Conservation (phyloP, 2,888 invertebrate genomes). For the Mylabris sibirica region DNA sequence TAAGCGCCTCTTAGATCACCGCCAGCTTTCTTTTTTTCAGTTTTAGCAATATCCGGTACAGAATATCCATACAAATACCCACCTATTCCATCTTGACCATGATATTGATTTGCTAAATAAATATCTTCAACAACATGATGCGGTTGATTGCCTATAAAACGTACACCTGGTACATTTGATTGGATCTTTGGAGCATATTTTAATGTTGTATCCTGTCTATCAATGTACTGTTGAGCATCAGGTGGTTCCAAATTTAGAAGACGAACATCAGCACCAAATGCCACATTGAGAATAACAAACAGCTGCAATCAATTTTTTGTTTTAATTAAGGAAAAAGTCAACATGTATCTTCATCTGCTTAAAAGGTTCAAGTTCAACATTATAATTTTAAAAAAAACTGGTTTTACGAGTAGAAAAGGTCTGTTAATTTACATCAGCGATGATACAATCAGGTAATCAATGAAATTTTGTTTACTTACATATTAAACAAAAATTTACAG, state of each 20-base stretch:
- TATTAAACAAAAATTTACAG: no score
- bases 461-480: no score
- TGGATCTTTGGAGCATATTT: slow-evolving; percentile 66
- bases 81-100: slow-evolving; percentile 71
- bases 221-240: slow-evolving; percentile 64
- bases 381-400: no score
- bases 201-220: slow-evolving; percentile 59
- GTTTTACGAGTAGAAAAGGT: no score
- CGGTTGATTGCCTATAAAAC: slow-evolving; percentile 62
- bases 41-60: slow-evolving; percentile 76
- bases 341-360: not conserved
- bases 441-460: no score
- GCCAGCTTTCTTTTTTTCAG: slow-evolving; percentile 75
- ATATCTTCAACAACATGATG: slow-evolving; percentile 75
- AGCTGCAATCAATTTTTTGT: not conserved
- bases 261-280: not conserved
- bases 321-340: not conserved
- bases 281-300: not conserved
- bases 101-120: slow-evolving; percentile 74
- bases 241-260: slow-evolving; percentile 62
- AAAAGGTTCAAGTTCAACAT: not conserved
- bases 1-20: slow-evolving; percentile 77
- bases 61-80: slow-evolving; percentile 77
- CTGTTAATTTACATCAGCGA: no score
- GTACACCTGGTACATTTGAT: slow-evolving; percentile 62